Conservation (phyloP, 2,113 vertebrate genomes). For the Pangasianodon hypophthalmus region DNA sequence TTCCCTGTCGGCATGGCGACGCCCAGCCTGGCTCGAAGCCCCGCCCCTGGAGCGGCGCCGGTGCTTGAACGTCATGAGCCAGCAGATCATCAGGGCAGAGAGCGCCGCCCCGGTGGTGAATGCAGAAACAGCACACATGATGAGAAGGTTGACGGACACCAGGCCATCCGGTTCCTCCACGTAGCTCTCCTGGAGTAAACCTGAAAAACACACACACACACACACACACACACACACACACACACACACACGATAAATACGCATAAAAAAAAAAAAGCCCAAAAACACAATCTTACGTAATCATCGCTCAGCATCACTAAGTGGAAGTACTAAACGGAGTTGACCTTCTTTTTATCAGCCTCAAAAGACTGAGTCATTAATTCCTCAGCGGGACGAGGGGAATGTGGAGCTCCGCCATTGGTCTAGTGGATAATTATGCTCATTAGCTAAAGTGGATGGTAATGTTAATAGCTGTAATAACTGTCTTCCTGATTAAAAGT, state of each 20-base stretch:
- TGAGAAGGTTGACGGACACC: slow-evolving; percentile 91
- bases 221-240: slow-evolving; percentile 9
- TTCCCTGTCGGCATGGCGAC: slow-evolving; percentile 87
- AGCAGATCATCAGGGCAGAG: slow-evolving; percentile 91
- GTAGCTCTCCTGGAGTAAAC: slow-evolving; percentile 86
- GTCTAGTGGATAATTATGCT: slow-evolving; percentile 68
- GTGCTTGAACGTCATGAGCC: slow-evolving; percentile 90
- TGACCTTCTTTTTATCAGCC: slow-evolving; percentile 48
- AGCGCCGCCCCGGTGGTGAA: slow-evolving; percentile 91
- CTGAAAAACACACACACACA: slow-evolving; percentile 59
- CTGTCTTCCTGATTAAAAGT: slow-evolving; percentile 71
- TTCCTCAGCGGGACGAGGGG: slow-evolving; percentile 56
- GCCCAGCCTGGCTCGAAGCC: slow-evolving; percentile 67
- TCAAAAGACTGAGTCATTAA: slow-evolving; percentile 56
- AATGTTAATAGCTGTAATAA: slow-evolving; percentile 75
- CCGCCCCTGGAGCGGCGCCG: slow-evolving; percentile 71
- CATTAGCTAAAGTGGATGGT: slow-evolving; percentile 76
- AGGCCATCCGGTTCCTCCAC: slow-evolving; percentile 87
- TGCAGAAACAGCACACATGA: slow-evolving; percentile 90
- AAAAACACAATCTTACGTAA: slow-evolving; percentile 29
- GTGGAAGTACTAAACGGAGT: slow-evolving; percentile 37
- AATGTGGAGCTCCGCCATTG: slow-evolving; percentile 57
- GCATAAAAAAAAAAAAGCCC: slow-evolving; percentile 19
- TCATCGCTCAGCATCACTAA: slow-evolving; percentile 27
- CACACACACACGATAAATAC: slow-evolving; percentile 27